Conservation (phyloP, 2,113 vertebrate genomes). For the Seriola dumerili region DNA sequence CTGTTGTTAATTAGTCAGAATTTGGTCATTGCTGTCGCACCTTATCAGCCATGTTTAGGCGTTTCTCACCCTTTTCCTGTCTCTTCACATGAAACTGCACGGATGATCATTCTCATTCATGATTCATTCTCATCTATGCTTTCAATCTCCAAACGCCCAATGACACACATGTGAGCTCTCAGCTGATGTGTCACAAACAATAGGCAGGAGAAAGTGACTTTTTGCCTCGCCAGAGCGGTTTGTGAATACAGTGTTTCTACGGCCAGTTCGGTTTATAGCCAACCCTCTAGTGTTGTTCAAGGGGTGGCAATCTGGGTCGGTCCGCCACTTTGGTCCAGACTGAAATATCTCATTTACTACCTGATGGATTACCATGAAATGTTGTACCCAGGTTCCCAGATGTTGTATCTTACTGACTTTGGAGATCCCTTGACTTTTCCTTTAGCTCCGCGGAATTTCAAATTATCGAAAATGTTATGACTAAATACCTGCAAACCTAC, state of each 20-base stretch:
- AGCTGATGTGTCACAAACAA: neutral
- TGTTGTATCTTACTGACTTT: no score
- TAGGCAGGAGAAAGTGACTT: neutral
- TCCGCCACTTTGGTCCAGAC: neutral
- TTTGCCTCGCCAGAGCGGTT: neutral
- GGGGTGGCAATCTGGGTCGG: neutral
- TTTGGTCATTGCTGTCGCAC: neutral
- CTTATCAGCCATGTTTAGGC: neutral
- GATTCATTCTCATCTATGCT: neutral
- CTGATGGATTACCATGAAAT: neutral
- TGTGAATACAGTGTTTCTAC: neutral
- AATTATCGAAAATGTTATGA: no score
- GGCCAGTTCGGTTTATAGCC: neutral
- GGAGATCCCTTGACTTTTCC: no score
- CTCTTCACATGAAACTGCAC: neutral
- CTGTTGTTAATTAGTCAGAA: conserved; percentile 10
- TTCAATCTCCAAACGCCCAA: neutral
- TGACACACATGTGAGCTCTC: neutral
- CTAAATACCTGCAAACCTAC: no score
- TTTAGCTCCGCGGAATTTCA: no score
- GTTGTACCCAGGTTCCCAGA: no score
- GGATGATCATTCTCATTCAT: neutral
- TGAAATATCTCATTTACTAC: neutral
- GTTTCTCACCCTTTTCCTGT: neutral
- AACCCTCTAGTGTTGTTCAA: no score